Evolutionary conservation across 2,797 vertebrate species (phyloP).

Genomic region (Acanthurus lineatus): DNA sequence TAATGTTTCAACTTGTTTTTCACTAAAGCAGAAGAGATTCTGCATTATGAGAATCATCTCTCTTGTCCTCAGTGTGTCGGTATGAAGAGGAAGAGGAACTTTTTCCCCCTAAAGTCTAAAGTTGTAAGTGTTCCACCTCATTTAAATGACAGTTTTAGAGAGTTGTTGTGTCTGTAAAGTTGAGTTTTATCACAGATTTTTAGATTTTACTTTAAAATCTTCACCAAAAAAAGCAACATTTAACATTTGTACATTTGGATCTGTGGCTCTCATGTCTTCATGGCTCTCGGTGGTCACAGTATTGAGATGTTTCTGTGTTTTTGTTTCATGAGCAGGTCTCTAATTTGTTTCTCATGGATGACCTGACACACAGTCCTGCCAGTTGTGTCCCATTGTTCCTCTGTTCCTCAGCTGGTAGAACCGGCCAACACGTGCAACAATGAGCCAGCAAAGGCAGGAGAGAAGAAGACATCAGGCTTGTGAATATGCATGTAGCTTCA

Average conservation of each 20-base stretch:
- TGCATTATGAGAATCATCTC: not conserved
- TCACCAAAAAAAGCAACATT: not conserved
- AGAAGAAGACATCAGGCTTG: not conserved
- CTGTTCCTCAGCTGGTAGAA: not conserved
- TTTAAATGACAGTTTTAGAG: not conserved
- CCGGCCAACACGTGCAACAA: not conserved
- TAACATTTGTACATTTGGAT: too few relatives aligned
- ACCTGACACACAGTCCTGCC: not conserved
- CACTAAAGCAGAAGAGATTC: not conserved
- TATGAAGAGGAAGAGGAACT: not conserved
- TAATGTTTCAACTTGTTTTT: not conserved
- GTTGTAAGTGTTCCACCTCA: not conserved
- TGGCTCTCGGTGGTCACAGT: too few relatives aligned
- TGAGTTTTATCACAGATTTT: not conserved
- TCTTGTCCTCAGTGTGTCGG: slow-evolving; percentile 27
- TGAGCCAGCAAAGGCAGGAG: not conserved
- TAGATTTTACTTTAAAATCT: too few relatives aligned
- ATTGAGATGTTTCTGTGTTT: too few relatives aligned
- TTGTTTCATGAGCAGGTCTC: too few relatives aligned
- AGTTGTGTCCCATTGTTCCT: not conserved
- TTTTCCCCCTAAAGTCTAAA: not conserved
- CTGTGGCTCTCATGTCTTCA: not conserved
- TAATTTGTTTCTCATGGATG: not conserved
- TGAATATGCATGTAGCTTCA: not conserved
- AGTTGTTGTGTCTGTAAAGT: not conserved